Conservation (phyloP, 2,113 vertebrate genomes). For the Rhegmatorhina hoffmannsi region DNA sequence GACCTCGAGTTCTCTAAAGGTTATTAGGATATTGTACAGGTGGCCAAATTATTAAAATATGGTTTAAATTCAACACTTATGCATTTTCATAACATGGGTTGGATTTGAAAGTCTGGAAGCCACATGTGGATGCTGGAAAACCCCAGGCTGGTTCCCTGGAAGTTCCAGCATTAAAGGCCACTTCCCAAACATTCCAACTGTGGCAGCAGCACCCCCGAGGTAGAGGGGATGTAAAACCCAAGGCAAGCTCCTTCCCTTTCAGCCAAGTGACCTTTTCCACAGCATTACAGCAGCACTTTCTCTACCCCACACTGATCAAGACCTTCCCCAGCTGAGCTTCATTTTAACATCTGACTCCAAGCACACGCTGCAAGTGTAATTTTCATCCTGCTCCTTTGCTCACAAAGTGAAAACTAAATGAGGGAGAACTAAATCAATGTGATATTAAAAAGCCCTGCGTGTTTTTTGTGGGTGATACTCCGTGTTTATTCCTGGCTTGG, state of each 20-base stretch:
- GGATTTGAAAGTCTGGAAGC: slow-evolving; percentile 58
- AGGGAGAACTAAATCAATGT: background rate
- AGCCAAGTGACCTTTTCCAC: background rate
- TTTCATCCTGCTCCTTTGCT: background rate
- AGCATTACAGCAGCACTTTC: background rate
- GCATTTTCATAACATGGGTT: slow-evolving; percentile 1
- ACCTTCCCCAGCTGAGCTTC: background rate
- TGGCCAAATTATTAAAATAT: slow-evolving; percentile 69
- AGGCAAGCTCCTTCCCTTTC: background rate
- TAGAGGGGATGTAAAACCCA: background rate
- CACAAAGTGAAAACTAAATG: background rate
- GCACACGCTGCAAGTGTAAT: fast-evolving
- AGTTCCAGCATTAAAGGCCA: slow-evolving; percentile 29
- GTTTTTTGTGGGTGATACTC: background rate
- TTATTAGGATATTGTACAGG: slow-evolving; percentile 63
- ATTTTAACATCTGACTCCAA: background rate
- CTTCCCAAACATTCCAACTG: background rate
- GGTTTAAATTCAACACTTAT: slow-evolving; percentile 41
- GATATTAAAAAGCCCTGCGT: background rate
- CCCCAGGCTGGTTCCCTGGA: background rate
- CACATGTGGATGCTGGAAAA: slow-evolving; percentile 50
- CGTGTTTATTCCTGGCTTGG: background rate
- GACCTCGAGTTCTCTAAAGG: slow-evolving; percentile 39
- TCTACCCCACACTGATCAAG: background rate
- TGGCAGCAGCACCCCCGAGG: background rate